Evolutionary conservation across 2,113 vertebrate species (phyloP).

Genomic region (Mustelus asterias): DNA sequence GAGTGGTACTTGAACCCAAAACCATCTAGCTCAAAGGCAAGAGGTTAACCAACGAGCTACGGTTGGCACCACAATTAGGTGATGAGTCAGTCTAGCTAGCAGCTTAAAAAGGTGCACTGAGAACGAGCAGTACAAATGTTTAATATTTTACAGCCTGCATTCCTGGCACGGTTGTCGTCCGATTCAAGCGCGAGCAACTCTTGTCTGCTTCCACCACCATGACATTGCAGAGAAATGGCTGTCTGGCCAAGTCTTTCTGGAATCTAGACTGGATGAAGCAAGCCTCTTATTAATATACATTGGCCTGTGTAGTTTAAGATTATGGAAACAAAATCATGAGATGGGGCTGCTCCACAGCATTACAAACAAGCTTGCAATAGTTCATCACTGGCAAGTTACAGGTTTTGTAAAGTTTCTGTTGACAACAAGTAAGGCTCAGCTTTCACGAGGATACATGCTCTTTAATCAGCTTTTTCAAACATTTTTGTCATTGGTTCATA

Average conservation of each 20-base stretch:
- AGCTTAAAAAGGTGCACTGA: background rate
- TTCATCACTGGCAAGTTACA: background rate
- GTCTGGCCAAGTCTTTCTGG: background rate
- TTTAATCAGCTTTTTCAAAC: background rate
- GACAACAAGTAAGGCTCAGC: no score
- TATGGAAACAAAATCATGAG: background rate
- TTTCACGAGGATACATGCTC: no score
- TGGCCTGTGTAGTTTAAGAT: background rate
- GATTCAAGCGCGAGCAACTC: background rate
- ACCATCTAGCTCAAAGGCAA: background rate
- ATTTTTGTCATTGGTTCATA: background rate
- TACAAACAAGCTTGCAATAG: background rate
- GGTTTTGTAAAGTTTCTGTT: no score
- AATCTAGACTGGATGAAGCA: background rate
- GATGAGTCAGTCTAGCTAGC: background rate
- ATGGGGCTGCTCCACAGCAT: background rate
- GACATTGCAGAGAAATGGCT: background rate
- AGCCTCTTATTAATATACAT: background rate
- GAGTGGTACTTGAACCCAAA: background rate
- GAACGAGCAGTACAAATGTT: background rate
- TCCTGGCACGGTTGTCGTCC: background rate
- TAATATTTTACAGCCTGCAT: background rate
- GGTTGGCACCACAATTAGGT: background rate
- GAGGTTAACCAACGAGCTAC: background rate
- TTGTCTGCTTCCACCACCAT: background rate